Percentiles rank a stretch among this genome's conserved stretches.
Evolutionary conservation across 1,140 invertebrate species (phyloP).

Genomic region (Drosophila rhopaloa): DNA sequence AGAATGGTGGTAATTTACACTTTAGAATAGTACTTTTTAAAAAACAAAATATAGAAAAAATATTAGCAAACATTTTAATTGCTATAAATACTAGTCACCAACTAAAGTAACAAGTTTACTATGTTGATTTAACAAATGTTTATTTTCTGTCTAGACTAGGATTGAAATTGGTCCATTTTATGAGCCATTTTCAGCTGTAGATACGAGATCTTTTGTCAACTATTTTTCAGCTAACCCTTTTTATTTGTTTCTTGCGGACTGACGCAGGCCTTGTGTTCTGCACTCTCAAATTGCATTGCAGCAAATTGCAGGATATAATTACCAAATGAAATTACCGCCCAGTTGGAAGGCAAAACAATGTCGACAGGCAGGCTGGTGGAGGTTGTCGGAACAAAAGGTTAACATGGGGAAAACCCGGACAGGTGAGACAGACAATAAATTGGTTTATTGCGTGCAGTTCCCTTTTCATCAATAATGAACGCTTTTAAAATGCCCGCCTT

Average conservation of each 20-base stretch:
- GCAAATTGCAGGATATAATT: constrained; percentile 60
- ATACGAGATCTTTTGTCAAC: not conserved
- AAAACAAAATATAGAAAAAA: too few relatives aligned
- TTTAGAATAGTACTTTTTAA: too few relatives aligned
- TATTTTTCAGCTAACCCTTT: constrained; percentile 19
- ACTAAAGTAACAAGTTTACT: too few relatives aligned
- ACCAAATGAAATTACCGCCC: constrained; percentile 60
- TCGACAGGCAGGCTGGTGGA: not conserved
- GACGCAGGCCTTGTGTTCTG: constrained; percentile 5
- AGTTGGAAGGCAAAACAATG: constrained; percentile 62
- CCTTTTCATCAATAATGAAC: constrained; percentile 51
- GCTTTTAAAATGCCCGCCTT: constrained; percentile 34
- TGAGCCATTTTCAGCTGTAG: constrained; percentile 2
- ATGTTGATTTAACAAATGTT: too few relatives aligned
- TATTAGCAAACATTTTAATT: too few relatives aligned
- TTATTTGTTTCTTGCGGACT: constrained; percentile 13
- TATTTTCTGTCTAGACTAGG: not conserved
- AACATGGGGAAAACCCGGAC: not conserved
- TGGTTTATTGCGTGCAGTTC: constrained; percentile 66
- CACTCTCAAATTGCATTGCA: constrained; percentile 32
- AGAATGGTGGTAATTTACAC: too few relatives aligned
- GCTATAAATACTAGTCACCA: too few relatives aligned
- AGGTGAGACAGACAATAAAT: constrained; percentile 48
- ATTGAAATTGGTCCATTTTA: not conserved
- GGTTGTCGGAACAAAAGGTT: not conserved